Base-by-base conservation (phyloP, 2,113 vertebrate genomes). In the Notiomystis cincta region DNA sequence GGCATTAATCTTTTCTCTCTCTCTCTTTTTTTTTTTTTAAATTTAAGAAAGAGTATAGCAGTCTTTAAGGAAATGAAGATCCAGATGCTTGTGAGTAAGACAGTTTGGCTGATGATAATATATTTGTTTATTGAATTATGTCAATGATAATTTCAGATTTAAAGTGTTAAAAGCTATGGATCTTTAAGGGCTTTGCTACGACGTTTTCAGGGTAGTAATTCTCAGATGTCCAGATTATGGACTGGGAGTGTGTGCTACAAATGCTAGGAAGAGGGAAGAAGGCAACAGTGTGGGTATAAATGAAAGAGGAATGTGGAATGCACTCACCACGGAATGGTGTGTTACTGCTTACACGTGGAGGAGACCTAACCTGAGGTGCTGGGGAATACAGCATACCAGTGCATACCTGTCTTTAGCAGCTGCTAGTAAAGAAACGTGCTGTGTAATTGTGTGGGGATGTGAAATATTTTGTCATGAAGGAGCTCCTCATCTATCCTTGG, bases 401-500 rank as follows among this genome's bases (percentile, higher is more conserved):
- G 48, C 9, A 1, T 37, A 14, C 65, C 88, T 69, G 71, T 54
- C 19, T 77, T 77, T 65, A 76, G n/a, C 58, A 88, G 67, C 78
- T 89, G 75, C 70, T 87, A 21, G 56, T 67, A 53, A 48, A 71
- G 69, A 48, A 89, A 60, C n/a, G 11, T 1, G 19, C 70, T 66
- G 65, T 38, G 50, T 65, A 72, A 42, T 69, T 69, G 73, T 93
- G 85, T 3, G 1, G 51, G 30, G 66, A 83, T 40, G 24, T 53
- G 37, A 91, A 91, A 72, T 80, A 80, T 20, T 94, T 78, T 62
- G 54, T 90, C 7, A 2, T 15, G 82, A 90, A 69, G 78, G 67
- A 94, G 66, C 50, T 91, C 79, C 82, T 93, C 40, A 66, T 86
- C 80, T 87, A 38, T 76, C 89, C 91, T 94, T 94, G 78, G 76